Evolutionary conservation across 1,140 invertebrate species (phyloP).

Genomic region (Formica exsecta): DNA sequence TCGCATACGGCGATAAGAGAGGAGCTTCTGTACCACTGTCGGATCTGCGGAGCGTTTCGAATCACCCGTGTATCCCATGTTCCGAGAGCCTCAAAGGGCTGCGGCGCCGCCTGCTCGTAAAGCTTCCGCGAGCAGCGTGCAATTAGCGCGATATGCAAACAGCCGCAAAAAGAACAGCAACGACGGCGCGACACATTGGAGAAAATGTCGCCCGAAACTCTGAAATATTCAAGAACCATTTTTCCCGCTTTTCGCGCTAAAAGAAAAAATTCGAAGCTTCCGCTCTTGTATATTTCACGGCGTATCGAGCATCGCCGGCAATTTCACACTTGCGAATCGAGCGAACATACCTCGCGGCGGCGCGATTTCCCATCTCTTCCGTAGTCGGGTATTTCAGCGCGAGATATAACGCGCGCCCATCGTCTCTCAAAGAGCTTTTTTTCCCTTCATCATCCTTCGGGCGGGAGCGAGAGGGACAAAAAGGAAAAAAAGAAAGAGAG

Average conservation of each 20-base stretch:
- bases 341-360: slow-evolving; percentile 20
- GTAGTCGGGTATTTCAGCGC: slow-evolving; percentile 72
- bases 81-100: slow-evolving; percentile 22
- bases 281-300: slow-evolving; percentile 30
- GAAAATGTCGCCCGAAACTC: not conserved
- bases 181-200: not conserved
- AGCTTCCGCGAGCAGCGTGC: slow-evolving; percentile 15
- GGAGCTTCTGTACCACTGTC: slow-evolving; percentile 11
- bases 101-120: slow-evolving; percentile 26
- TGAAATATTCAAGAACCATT: slow-evolving; percentile 30
- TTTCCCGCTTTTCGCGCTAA: not conserved
- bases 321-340: slow-evolving; percentile 81
- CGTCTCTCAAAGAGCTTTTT: slow-evolving; percentile 80
- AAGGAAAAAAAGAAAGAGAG: slow-evolving; percentile 23
- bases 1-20: slow-evolving; percentile 32
- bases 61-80: slow-evolving; percentile 6
- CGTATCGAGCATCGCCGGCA: slow-evolving; percentile 72
- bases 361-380: slow-evolving; percentile 76
- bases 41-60: slow-evolving; percentile 10
- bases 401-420: slow-evolving; percentile 71
- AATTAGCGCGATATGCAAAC: slow-evolving; percentile 53
- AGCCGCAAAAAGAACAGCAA: slow-evolving; percentile 6
- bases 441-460: slow-evolving; percentile 41
- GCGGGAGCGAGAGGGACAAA: slow-evolving; percentile 35
- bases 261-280: slow-evolving; percentile 27